A percentile compares a stretch with the other conserved stretches of the same genome.
Evolutionary conservation across 1,140 invertebrate genomes (phyloP).

Genomic region (Caenorhabditis briggsae): DNA sequence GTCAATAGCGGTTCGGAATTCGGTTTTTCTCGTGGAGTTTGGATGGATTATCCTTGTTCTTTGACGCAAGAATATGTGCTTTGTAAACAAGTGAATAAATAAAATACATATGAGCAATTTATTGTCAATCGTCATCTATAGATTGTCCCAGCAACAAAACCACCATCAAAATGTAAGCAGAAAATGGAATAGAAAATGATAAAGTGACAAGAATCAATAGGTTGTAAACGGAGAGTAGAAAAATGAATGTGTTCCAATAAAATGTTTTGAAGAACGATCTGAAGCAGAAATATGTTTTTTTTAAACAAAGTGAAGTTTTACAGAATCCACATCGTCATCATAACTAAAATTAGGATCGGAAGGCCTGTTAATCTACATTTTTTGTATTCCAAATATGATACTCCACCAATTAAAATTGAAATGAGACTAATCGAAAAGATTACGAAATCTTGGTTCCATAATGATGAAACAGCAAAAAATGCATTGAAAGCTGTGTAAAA

Average conservation of each 20-base stretch:
- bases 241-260: not conserved
- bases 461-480: not conserved
- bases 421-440: not conserved
- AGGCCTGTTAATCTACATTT: not conserved
- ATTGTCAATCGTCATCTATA: not conserved
- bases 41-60: not conserved
- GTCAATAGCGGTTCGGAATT: not conserved
- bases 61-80: not conserved
- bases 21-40: not conserved
- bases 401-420: not conserved
- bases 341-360: not conserved
- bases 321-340: not conserved
- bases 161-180: not conserved
- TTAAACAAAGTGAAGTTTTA: not conserved
- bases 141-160: not conserved
- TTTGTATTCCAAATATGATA: not conserved
- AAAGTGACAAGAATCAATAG: not conserved
- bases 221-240: not conserved
- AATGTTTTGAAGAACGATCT: constrained; percentile 20
- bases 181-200: not conserved
- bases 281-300: not conserved
- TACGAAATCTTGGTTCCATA: not conserved
- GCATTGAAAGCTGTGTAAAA: not conserved
- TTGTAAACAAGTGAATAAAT: not conserved
- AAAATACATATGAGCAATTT: not conserved